Conservation (phyloP, 2,113 vertebrate species). For the Lathamus discolor region DNA sequence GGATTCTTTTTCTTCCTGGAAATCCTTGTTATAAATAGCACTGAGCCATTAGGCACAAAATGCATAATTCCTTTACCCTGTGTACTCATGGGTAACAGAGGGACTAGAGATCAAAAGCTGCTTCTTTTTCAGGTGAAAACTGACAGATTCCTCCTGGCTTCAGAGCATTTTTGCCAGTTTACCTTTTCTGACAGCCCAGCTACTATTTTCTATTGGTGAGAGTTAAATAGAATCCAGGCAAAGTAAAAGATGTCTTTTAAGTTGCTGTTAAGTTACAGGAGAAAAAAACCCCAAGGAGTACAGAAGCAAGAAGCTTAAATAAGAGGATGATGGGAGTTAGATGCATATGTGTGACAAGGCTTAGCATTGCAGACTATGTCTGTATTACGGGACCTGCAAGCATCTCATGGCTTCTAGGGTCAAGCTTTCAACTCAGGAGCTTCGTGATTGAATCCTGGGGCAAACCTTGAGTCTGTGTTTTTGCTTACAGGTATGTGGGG, state of each 20-base stretch:
- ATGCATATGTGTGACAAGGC: not conserved
- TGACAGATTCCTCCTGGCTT: not conserved
- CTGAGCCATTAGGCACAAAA: not conserved
- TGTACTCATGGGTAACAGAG: not conserved
- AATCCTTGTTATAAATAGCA: not conserved
- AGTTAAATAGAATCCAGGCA: not conserved
- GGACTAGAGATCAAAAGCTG: not conserved
- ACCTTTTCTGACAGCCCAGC: not conserved
- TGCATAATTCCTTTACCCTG: not conserved
- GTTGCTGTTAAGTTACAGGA: not conserved
- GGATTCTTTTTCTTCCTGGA: not conserved
- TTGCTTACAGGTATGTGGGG: not conserved
- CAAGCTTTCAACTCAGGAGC: not conserved
- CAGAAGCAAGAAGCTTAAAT: not conserved
- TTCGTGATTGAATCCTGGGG: not conserved
- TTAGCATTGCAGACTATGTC: not conserved
- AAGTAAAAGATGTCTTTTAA: not conserved
- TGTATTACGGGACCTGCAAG: not conserved
- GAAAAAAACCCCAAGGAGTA: accelerated
- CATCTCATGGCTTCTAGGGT: not conserved
- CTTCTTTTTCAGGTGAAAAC: not conserved
- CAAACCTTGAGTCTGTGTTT: not conserved
- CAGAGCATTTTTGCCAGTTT: not conserved
- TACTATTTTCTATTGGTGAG: not conserved
- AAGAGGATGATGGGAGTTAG: not conserved